Evolutionary conservation across 2,113 vertebrate genomes (phyloP).

Genomic region (Anarrhichthys ocellatus): DNA sequence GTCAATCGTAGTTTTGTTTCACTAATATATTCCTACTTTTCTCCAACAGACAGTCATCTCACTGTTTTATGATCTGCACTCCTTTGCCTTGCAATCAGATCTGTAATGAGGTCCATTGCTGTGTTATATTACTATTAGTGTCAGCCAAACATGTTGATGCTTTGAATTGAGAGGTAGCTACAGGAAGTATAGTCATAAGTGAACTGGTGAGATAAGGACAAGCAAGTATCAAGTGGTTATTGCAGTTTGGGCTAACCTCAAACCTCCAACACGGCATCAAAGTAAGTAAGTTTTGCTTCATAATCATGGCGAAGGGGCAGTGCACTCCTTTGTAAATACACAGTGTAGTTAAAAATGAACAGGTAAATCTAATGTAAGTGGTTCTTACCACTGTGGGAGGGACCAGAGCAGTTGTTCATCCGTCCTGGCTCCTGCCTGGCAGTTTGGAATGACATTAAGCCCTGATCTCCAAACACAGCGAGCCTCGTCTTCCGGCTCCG

Average conservation of each 20-base stretch:
- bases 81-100: not conserved
- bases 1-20: slow-evolving; percentile 3
- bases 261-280: slow-evolving; percentile 42
- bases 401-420: slow-evolving; percentile 83
- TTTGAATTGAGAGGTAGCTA: slow-evolving; percentile 1
- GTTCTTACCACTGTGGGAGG: slow-evolving; percentile 88
- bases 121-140: slow-evolving; percentile 14
- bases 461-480: slow-evolving; percentile 93
- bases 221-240: not conserved
- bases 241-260: slow-evolving; percentile 26
- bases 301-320: slow-evolving; percentile 7
- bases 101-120: slow-evolving; percentile 8
- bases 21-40: not conserved
- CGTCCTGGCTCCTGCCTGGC: slow-evolving; percentile 86
- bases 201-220: slow-evolving; percentile 18
- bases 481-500: slow-evolving; percentile 89
- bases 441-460: slow-evolving; percentile 91
- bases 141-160: slow-evolving; percentile 2
- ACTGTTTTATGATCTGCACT: slow-evolving; percentile 22
- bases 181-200: slow-evolving; percentile 2
- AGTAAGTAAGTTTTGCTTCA: slow-evolving; percentile 25
- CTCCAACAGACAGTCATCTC: not conserved
- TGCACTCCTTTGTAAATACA: slow-evolving; percentile 10
- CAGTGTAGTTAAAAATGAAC: slow-evolving; percentile 4
- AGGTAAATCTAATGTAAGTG: slow-evolving; percentile 25